phyloP scores from a whole-genome alignment of 2,797 vertebrate genomes.

The Xerus rutilus region DNA sequence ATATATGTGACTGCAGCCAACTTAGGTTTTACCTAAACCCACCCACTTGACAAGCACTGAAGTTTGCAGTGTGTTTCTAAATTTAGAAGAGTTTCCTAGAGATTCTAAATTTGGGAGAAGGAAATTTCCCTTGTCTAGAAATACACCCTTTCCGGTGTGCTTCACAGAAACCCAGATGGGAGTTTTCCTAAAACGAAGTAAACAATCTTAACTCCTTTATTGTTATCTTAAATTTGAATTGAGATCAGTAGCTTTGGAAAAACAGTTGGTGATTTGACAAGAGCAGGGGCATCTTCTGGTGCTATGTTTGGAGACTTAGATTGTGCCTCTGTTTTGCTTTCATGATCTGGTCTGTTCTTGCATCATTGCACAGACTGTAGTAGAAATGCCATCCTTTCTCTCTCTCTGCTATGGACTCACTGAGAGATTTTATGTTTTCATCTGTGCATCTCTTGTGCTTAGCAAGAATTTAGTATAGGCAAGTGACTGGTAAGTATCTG shows the following conservation, averaged over 20 bases:
- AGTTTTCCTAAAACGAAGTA: slow-evolving; percentile 50
- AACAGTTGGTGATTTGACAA: neutral
- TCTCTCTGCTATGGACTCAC: neutral
- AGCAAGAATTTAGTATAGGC: neutral
- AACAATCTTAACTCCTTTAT: slow-evolving; percentile 39
- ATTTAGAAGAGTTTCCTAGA: slow-evolving; percentile 76
- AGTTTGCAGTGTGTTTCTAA: slow-evolving; percentile 64
- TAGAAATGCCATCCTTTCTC: neutral
- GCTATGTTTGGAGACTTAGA: neutral
- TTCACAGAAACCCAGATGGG: slow-evolving; percentile 37
- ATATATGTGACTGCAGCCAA: neutral
- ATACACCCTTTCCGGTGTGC: slow-evolving; percentile 77
- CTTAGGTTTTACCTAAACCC: neutral
- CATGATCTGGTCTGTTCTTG: neutral
- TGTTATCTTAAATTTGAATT: slow-evolving; percentile 54
- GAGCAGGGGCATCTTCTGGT: neutral
- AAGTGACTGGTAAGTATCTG: neutral
- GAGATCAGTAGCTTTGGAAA: slow-evolving; percentile 8
- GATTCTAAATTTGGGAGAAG: slow-evolving; percentile 72
- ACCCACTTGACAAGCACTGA: neutral
- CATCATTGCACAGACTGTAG: neutral
- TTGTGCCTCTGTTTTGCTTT: neutral
- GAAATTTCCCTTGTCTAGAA: slow-evolving; percentile 74
- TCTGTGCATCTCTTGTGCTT: neutral
- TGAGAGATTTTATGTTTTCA: neutral